These are phyloP conservation scores for Cololabis saira DNA, from an alignment of 2,113 vertebrate genomes.

Conservation along the genomic window DNA sequence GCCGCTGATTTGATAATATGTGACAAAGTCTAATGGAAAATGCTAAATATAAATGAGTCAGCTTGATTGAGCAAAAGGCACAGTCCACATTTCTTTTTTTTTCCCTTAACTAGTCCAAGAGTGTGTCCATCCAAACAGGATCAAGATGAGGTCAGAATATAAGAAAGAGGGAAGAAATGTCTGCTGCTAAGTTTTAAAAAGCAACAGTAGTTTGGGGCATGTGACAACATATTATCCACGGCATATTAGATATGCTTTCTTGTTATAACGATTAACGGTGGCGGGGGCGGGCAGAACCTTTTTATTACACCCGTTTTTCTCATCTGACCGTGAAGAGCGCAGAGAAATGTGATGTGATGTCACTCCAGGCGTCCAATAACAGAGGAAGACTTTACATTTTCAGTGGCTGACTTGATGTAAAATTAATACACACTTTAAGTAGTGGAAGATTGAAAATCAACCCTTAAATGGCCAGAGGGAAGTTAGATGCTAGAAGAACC, in stretches of 20 bases:
- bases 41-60: constrained; percentile 16
- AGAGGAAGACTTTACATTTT: not conserved
- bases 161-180: not conserved
- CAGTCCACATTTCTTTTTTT: not conserved
- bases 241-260: constrained; percentile 17
- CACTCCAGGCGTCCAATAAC: not conserved
- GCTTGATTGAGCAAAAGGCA: not conserved
- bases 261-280: constrained; percentile 9
- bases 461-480: no score
- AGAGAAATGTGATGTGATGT: not conserved
- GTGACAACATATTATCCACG: constrained; percentile 25
- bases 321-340: not conserved
- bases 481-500: no score
- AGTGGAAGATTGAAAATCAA: not conserved
- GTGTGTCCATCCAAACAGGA: not conserved
- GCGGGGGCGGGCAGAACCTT: no score
- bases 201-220: constrained; percentile 3
- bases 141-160: not conserved
- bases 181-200: constrained; percentile 6
- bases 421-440: not conserved
- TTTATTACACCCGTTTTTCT: constrained; percentile 11
- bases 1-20: constrained; percentile 13
- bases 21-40: constrained; percentile 34
- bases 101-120: not conserved
- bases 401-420: not conserved